Evolutionary conservation across 2,797 vertebrate genomes (phyloP), one percentile per base, ranked within the genome.

Genomic region (Takifugu rubripes): DNA sequence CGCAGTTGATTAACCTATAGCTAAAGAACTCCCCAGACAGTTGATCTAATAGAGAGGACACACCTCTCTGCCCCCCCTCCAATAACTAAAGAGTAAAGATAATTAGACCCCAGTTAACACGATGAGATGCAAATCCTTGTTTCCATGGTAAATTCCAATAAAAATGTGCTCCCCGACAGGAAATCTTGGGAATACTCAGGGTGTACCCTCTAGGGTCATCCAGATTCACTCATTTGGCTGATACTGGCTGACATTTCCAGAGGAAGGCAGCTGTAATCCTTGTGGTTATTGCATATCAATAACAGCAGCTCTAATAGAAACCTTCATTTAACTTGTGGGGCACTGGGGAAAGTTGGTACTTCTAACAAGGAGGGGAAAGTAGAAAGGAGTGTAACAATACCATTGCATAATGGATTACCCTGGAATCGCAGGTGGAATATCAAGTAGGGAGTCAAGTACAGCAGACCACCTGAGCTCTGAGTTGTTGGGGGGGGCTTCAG

Each of bases 1-100:
- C 61, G 80, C 84, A 88, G 84, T 90, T 91, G 87, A 91, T 92
- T 92, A 91, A 89, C 89, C 89, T 89, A 89, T 89, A 87, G 84
- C 80, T 81, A 83, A 83, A 88, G 17, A 88, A 74, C 75, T 89
- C 89, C 84, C 79, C 68, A 85, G 90, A 90, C 84, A 74, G 71
- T 84, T 81, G 71, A 81, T 81, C 78, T 87, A 89, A 88, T 88
- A 81, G 84, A 82, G 76, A 84, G 85, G 84, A 90, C 85, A 78
- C 63, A 49, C 69, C 78, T 81, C 53, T 81, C 74, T 84, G 83
- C 81, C 81, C 74, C 77, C 72, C 74, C 79, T 84, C 76, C 79
- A 79, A 81, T 84, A 90, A 83, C 78, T 87, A 84, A 89, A 89
- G 80, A 86, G 75, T 85, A 87, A 87, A 87, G 86, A 89, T 91